These are phyloP conservation scores for Calephelis nemesis DNA, from an alignment of 1,140 invertebrate species.

Conservation along the genomic window DNA sequence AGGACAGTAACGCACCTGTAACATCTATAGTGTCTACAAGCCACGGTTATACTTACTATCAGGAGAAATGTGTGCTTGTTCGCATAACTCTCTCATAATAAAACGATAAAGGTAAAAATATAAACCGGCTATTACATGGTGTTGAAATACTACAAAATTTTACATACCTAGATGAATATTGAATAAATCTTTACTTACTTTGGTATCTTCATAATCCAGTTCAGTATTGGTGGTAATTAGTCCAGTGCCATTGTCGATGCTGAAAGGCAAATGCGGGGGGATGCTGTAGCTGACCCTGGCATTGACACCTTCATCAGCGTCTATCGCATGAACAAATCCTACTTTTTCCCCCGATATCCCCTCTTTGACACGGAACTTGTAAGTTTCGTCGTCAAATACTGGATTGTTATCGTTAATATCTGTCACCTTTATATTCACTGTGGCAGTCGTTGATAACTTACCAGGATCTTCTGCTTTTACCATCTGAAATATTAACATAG, in stretches of 20 bases:
- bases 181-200: slow-evolving; percentile 68
- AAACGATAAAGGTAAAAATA: no score
- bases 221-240: slow-evolving; percentile 87
- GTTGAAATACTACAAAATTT: no score
- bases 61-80: no score
- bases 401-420: slow-evolving; percentile 95
- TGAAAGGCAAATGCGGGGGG: slow-evolving; percentile 88
- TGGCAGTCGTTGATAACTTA: slow-evolving; percentile 88
- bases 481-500: slow-evolving; percentile 76
- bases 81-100: no score
- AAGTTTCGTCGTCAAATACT: slow-evolving; percentile 88
- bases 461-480: slow-evolving; percentile 92
- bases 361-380: slow-evolving; percentile 91
- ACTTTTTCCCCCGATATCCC: slow-evolving; percentile 77
- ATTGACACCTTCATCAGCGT: slow-evolving; percentile 88
- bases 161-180: no score
- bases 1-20: no score
- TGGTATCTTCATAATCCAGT: slow-evolving; percentile 91
- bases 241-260: slow-evolving; percentile 88
- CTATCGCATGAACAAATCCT: slow-evolving; percentile 90
- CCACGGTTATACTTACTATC: no score
- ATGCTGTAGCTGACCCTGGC: slow-evolving; percentile 85
- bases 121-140: no score
- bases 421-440: slow-evolving; percentile 92
- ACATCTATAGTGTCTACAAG: no score